Conservation (phyloP, 2,113 vertebrate species). For the Rana temporaria region DNA sequence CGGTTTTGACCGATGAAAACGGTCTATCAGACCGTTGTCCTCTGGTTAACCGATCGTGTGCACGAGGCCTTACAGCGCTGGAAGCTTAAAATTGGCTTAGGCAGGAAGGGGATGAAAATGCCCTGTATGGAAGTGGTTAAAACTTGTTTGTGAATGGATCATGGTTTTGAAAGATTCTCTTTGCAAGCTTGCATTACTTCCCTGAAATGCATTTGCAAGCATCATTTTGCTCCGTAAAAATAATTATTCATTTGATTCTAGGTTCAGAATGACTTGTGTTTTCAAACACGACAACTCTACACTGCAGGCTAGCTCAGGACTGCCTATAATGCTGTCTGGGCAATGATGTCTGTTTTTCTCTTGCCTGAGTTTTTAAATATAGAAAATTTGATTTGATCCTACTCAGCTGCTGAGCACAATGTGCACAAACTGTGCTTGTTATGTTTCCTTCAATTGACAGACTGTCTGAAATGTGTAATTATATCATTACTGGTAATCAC, state of each 20-base stretch:
- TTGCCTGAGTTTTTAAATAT: slow-evolving; percentile 11
- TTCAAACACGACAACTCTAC: background rate
- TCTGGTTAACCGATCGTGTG: no score
- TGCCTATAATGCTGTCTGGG: background rate
- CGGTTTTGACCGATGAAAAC: no score
- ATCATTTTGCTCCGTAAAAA: background rate
- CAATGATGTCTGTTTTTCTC: background rate
- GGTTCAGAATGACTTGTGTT: background rate
- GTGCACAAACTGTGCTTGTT: slow-evolving; percentile 28
- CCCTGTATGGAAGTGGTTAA: no score
- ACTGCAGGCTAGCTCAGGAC: background rate
- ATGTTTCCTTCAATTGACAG: slow-evolving; percentile 16
- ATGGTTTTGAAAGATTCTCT: background rate
- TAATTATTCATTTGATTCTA: background rate
- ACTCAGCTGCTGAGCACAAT: slow-evolving; percentile 16
- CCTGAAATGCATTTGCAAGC: background rate
- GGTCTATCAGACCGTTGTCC: no score
- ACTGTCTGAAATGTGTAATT: slow-evolving; percentile 36
- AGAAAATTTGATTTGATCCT: slow-evolving; percentile 28
- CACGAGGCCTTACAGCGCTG: no score
- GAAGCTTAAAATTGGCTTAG: no score
- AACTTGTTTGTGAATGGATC: no score
- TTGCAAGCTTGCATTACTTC: background rate
- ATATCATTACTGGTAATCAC: slow-evolving; percentile 11
- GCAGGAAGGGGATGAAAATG: no score